Base-by-base conservation (phyloP, 2,797 vertebrate genomes). In the Bufotes viridis region DNA sequence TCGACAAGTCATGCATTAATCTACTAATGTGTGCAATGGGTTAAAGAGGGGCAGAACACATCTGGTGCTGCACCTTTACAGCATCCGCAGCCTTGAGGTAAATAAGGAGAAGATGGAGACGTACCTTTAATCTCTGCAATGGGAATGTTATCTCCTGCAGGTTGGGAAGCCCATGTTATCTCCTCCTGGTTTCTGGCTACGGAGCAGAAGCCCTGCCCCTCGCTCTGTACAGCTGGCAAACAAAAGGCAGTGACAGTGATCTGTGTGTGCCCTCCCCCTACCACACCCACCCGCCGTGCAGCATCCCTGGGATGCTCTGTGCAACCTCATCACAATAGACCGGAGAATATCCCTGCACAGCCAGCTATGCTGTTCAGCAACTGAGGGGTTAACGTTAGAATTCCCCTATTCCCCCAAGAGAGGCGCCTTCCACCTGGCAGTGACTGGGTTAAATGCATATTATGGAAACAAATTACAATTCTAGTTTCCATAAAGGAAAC, bases 221-320 rank as follows among this genome's bases (percentile, higher is more conserved):
- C 78, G 82, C 85, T 60, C 53, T 42, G 34, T 74, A 78, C 88
- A 87, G 88, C 85, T 83, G 75, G 88, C 88, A 89, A 89, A 89
- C 84, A 89, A 89, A 89, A 89, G 85, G 58, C 84, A 55, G 88
- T 89, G 88, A 83, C 84, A 89, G 81, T 53, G 72, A 87, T 70
- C 26, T 55, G 3, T 7, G 11, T 63, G 80, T 15, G 22, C 34
- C 82, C 76, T 55, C 89, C 84, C 85, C 70, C 63, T 51, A 63
- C 81, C 82, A 84, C 86, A 84, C 83, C 80, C 80, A 81, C 83
- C 67, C 85, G 78, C 11, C 55, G 3, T 49, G 29, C 88, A 87
- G 55, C 79, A 86, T 86, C 88, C n/a, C 84, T 78, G 69, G 83
- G 83, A 76, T 82, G 79, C 88, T 82, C 83, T 86, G n/a, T 60